Evolutionary conservation across 2,113 vertebrate genomes (phyloP), one percentile per base, ranked within the genome.

Genomic region (Phalacrocorax carbo): DNA sequence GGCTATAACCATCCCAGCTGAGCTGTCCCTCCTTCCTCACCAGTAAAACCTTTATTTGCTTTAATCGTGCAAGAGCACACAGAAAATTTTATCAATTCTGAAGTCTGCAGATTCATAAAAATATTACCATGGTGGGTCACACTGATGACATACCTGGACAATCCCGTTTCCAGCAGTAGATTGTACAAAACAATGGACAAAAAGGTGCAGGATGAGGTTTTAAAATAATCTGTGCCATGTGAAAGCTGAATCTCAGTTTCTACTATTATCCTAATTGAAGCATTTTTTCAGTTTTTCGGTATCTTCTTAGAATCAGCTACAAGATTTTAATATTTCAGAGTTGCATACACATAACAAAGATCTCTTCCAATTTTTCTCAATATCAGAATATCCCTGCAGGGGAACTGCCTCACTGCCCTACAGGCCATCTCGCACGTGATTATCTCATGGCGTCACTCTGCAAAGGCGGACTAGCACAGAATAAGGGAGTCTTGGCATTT

Each of bases 401-500:
- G 21, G 46, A 58, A 71, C 38, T 34, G 32, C 19, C 40, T 49
- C 46, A 22, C 9, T 61, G 48, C 23, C 61, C 26, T 30, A 25
- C 32, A 15, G 16, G 65, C 58, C 77, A 75, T 19, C 58, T 54
- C 57, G 34, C 19, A n/a, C 0, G 1, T 0, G 0, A 32, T 25
- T 18, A 42, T 60, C 38, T 44, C n/a, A 26, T 3, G 22, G 15
- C 30, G 52, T 13, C 23, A 7, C 40, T 60, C 64, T 19, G 7
- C 66, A 27, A 65, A 42, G 61, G 73, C 1, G 5, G 48, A 64
- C 32, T 32, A 62, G 55, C 75, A 65, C 30, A 49, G 70, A 65
- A n/a, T 19, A 58, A 69, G 49, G 21, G 26, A 54, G 32, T n/a
- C 27, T 15, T 62, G 68, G 17, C 36, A 42, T 11, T 32, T 13